Base-by-base conservation (phyloP, 2,888 invertebrate genomes). In the Amorpha juglandis region DNA sequence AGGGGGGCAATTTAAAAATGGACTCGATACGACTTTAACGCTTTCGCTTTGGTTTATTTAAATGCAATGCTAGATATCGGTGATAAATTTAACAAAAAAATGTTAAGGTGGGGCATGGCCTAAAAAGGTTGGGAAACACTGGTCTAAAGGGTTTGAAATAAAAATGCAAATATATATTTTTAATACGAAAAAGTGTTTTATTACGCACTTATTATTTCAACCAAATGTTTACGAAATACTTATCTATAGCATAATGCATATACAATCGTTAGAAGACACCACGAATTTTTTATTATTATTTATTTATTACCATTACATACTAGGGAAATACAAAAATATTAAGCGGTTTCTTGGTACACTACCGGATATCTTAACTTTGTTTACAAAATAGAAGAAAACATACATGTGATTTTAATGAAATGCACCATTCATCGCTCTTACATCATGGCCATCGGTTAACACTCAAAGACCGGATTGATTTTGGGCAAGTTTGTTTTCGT, bases 191-290 rank as follows among this genome's bases (percentile, higher is more conserved):
- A 90, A 89, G 89, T 92, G 91, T 93, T 93, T 92, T 92, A 92
- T 93, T 93, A 92, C 92, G 92, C 92, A 92, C 91, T 93, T 93
- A 92, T 93, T 91, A 92, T 92, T 92, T 89, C 91, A 92, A 92
- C 88, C 86, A 92, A 92, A 92, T 91, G 90, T 91, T 89, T 91
- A 91, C 80, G 87, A 86, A 87, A 87, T 89, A 91, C 80, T 90
- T 88, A 83, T 88, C 91, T 92, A 92, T 90, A 92, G 91, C 92
- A 88, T 90, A 90, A 88, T 87, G 90, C 88, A 85, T 92, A 91
- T 91, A 91, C 89, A 85, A 87, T 90, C 87, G 83, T 86, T 85
- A 89, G 86, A 89, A 88, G 89, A 91, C 89, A 89, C 87, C 91
- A 89, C 87, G 82, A 83, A 83, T 81, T 80, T 73, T 75, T 62